These are phyloP conservation scores for Notothenia rossii DNA, from an alignment of 2,113 vertebrate species.

Conservation along the genomic window DNA sequence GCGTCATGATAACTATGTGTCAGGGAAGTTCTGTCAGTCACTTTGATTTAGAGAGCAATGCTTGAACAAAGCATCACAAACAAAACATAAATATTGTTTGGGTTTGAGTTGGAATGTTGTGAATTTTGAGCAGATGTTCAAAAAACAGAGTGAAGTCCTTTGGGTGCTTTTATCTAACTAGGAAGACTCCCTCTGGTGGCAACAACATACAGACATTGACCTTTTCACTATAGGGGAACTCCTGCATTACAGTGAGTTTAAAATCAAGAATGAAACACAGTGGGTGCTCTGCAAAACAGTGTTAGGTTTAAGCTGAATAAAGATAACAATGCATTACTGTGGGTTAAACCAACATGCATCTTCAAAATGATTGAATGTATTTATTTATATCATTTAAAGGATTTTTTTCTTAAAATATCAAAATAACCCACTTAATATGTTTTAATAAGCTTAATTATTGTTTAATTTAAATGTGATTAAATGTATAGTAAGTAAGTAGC, in stretches of 20 bases:
- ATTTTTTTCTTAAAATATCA: no score
- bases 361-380: not conserved
- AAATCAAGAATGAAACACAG: not conserved
- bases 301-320: not conserved
- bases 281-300: not conserved
- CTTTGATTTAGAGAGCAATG: conserved; percentile 49
- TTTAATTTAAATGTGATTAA: not conserved
- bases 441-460: not conserved
- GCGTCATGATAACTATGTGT: conserved; percentile 38
- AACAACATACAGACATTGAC: conserved; percentile 3
- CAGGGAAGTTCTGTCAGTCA: conserved; percentile 28
- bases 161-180: conserved; percentile 26
- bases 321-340: not conserved
- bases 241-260: not conserved
- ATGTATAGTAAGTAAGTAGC: not conserved
- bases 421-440: no score
- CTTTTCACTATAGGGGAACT: not conserved
- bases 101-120: conserved; percentile 32
- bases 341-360: not conserved
- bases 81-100: conserved; percentile 33
- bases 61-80: conserved; percentile 46
- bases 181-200: conserved; percentile 82
- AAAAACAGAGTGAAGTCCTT: conserved; percentile 36
- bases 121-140: conserved; percentile 61
- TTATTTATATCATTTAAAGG: not conserved